Percentiles rank a stretch among this genome's conserved stretches.
phyloP scores from a whole-genome alignment of 1,140 invertebrate species.

The Magallana ariakensis region DNA sequence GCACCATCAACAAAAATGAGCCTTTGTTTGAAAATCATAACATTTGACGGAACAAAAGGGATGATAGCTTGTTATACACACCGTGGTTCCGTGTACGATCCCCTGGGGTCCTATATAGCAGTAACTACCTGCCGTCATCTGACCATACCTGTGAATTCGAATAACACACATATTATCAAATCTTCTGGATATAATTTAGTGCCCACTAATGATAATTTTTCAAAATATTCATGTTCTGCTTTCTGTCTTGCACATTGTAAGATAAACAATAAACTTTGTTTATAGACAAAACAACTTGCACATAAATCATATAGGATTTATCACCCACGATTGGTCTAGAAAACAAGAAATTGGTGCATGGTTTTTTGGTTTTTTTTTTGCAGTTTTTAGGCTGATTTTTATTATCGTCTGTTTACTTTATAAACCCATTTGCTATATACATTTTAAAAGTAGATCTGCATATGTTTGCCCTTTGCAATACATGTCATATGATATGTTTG shows the following conservation, averaged over 20 bases:
- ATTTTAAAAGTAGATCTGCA: too few species aligned
- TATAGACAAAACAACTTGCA: too few species aligned
- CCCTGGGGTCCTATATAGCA: conserved; percentile 88
- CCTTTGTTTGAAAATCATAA: not conserved
- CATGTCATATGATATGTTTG: too few species aligned
- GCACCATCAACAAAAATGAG: not conserved
- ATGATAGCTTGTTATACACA: conserved; percentile 66
- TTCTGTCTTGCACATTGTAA: not conserved
- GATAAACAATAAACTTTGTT: too few species aligned
- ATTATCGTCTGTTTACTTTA: too few species aligned
- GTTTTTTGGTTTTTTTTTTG: too few species aligned
- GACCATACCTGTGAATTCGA: conserved; percentile 79
- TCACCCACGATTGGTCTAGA: too few species aligned
- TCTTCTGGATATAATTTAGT: not conserved
- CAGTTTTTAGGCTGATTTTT: too few species aligned
- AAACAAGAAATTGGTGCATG: too few species aligned
- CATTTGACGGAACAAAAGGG: not conserved
- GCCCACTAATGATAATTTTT: not conserved
- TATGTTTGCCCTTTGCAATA: too few species aligned
- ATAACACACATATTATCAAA: not conserved
- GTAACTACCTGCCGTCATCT: conserved; percentile 85
- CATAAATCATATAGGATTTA: too few species aligned
- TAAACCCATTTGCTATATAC: too few species aligned
- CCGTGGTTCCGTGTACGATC: conserved; percentile 87
- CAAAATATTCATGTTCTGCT: not conserved